Conservation (phyloP, 2,888 invertebrate species). For the Polyommatus icarus region DNA sequence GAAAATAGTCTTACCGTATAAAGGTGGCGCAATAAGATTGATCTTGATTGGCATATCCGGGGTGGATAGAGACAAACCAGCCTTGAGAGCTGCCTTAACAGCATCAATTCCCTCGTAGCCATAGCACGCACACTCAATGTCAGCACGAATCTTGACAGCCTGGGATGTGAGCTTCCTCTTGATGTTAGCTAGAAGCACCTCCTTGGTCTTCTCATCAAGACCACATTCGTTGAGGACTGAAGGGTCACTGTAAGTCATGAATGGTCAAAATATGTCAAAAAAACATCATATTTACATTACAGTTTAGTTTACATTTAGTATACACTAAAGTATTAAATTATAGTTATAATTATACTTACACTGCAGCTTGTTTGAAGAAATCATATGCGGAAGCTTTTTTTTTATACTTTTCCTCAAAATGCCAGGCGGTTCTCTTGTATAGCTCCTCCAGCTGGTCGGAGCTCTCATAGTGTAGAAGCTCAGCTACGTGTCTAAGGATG, state of each 20-base stretch:
- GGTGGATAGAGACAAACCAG: constrained; percentile 94
- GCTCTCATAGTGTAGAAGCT: constrained; percentile 93
- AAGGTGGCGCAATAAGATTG: constrained; percentile 98
- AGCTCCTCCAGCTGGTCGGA: constrained; percentile 97
- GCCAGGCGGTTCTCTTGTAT: constrained; percentile 98
- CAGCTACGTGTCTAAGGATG: constrained; percentile 97
- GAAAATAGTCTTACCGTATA: constrained; percentile 84
- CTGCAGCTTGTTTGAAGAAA: constrained; percentile 98
- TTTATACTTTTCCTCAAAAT: constrained; percentile 98
- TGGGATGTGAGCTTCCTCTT: constrained; percentile 98
- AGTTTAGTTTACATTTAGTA: no score
- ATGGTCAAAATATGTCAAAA: neutral
- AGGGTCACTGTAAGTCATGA: constrained; percentile 86
- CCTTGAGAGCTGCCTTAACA: constrained; percentile 94
- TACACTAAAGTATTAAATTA: neutral
- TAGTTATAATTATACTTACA: constrained; percentile 81
- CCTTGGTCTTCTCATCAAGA: constrained; percentile 94
- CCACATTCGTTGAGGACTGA: constrained; percentile 97
- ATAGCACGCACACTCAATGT: constrained; percentile 73
- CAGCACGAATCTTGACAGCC: constrained; percentile 71
- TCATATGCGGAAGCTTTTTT: constrained; percentile 98
- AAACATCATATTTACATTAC: no score
- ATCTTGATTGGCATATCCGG: constrained; percentile 98
- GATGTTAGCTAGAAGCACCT: constrained; percentile 95
- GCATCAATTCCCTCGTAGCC: constrained; percentile 99